These are phyloP conservation scores for Poeciliopsis turrubarensis DNA, from an alignment of 2,113 vertebrate genomes.

Conservation along the genomic window DNA sequence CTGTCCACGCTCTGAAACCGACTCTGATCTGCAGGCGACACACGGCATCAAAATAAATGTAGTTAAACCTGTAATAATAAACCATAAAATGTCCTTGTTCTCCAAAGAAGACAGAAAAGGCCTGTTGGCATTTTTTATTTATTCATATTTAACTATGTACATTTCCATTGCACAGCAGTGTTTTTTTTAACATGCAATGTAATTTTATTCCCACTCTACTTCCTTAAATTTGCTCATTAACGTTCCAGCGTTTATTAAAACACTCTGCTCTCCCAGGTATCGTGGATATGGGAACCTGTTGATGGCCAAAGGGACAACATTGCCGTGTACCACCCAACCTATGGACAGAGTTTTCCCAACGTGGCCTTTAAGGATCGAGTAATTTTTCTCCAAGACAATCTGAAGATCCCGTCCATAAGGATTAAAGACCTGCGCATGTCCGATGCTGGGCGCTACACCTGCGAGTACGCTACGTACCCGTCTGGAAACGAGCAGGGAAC, in stretches of 20 bases:
- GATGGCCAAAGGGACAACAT: slow-evolving; percentile 78
- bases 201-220: not conserved
- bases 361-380: slow-evolving; percentile 66
- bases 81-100: not conserved
- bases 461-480: slow-evolving; percentile 88
- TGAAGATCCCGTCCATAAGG: slow-evolving; percentile 82
- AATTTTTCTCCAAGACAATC: slow-evolving; percentile 62
- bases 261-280: slow-evolving; percentile 46
- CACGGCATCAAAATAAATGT: not conserved
- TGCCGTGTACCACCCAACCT: slow-evolving; percentile 81
- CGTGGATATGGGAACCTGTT: slow-evolving; percentile 81
- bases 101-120: not conserved
- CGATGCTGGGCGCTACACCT: slow-evolving; percentile 85
- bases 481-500: slow-evolving; percentile 82
- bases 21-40: not conserved
- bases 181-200: not conserved
- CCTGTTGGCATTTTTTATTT: not conserved
- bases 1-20: not conserved
- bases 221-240: not conserved
- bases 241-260: not conserved
- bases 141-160: not conserved
- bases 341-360: slow-evolving; percentile 81
- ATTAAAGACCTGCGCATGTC: slow-evolving; percentile 75
- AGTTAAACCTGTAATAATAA: too few species aligned
- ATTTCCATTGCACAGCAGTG: not conserved